These are phyloP conservation scores for Pipistrellus kuhlii DNA, from an alignment of 2,797 vertebrate genomes.

Conservation along the genomic window DNA sequence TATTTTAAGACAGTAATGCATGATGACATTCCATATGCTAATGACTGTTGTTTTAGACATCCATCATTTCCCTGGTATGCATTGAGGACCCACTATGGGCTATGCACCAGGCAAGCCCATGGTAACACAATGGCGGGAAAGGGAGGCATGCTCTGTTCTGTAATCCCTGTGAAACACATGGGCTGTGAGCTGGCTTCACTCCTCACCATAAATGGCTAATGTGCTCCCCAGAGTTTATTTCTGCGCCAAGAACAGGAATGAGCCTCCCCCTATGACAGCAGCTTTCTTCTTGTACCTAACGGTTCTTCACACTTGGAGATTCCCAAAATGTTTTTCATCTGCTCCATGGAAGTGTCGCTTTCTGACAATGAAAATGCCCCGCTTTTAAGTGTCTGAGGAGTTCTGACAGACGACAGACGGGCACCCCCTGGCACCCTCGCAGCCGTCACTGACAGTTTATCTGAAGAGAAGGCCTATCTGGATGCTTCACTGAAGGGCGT, in stretches of 20 bases:
- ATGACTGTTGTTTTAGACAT: neutral
- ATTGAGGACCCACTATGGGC: neutral
- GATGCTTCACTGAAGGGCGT: constrained; percentile 48
- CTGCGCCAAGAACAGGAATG: neutral
- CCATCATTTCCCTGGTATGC: neutral
- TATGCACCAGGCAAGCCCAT: neutral
- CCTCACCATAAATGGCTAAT: neutral
- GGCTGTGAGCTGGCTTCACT: neutral
- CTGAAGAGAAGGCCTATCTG: constrained; percentile 55
- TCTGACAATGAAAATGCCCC: constrained; percentile 38
- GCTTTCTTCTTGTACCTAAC: neutral
- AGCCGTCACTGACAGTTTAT: constrained; percentile 44
- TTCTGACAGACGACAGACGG: constrained; percentile 51
- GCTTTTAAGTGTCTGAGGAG: constrained; percentile 12
- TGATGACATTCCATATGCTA: neutral
- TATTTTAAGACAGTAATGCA: neutral
- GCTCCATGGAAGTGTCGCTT: neutral
- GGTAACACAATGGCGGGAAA: neutral
- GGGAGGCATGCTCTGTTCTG: neutral
- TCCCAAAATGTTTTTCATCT: neutral
- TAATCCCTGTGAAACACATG: neutral
- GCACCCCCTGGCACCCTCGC: neutral
- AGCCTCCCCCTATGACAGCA: neutral
- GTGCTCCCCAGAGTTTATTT: neutral
- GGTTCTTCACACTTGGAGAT: neutral